These are phyloP conservation scores for Cylindroiulus punctatus DNA, from an alignment of 2,888 invertebrate species.

Conservation along the genomic window DNA sequence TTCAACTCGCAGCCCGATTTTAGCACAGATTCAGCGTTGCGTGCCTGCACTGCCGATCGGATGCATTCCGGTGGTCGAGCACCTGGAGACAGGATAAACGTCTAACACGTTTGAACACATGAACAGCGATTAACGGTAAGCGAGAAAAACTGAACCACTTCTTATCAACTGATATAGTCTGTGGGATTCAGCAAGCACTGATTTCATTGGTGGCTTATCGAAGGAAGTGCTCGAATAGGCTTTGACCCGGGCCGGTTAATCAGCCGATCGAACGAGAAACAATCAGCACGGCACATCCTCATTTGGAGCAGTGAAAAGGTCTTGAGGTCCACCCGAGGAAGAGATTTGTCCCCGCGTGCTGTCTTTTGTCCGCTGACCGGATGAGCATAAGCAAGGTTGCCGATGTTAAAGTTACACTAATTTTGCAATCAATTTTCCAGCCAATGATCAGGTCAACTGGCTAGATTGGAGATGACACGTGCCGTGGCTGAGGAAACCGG, in stretches of 20 bases:
- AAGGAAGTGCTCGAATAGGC: not conserved
- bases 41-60: too few relatives aligned
- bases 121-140: not conserved
- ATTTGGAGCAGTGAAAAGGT: not conserved
- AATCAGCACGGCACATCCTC: not conserved
- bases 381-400: not conserved
- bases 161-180: not conserved
- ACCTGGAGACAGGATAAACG: not conserved
- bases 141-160: not conserved
- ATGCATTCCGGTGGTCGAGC: not conserved
- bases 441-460: too few relatives aligned
- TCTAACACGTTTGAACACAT: too few relatives aligned
- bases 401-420: not conserved
- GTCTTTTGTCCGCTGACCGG: not conserved
- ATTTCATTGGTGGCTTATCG: conserved; percentile 4
- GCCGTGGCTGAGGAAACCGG: too few relatives aligned
- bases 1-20: not conserved
- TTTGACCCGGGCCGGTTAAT: not conserved
- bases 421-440: not conserved
- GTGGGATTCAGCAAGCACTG: too few relatives aligned
- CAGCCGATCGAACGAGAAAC: not conserved
- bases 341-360: not conserved
- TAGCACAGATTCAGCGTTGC: too few relatives aligned
- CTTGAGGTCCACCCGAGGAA: not conserved
- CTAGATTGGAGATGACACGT: too few relatives aligned